These are phyloP conservation scores for Eutrigla gurnardus DNA, from an alignment of 2,797 vertebrate species.

Conservation along the genomic window DNA sequence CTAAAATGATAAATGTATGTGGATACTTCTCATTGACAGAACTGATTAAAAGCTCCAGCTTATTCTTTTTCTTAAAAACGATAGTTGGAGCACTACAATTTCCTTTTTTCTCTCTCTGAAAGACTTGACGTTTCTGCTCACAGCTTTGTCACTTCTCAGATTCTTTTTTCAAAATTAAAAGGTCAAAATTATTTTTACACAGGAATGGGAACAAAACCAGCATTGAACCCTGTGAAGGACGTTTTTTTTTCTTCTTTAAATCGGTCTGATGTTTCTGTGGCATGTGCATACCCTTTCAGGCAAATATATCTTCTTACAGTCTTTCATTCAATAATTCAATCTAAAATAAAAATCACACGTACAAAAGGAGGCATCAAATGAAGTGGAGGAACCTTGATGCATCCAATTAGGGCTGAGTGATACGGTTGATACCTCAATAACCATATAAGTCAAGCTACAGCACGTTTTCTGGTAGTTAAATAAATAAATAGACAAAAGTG, in stretches of 20 bases:
- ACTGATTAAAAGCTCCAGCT: not conserved
- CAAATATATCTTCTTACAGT: not conserved
- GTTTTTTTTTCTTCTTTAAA: not conserved
- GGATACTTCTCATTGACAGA: not conserved
- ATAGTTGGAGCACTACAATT: not conserved
- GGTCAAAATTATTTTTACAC: slow-evolving; percentile 11
- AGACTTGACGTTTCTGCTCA: slow-evolving; percentile 2
- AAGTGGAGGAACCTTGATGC: not conserved
- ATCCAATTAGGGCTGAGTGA: not conserved
- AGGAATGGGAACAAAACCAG: not conserved
- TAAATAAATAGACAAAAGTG: too few species aligned
- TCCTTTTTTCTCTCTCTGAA: slow-evolving; percentile 6
- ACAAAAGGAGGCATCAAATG: not conserved
- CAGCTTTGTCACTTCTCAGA: slow-evolving; percentile 1
- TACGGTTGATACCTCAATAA: too few species aligned
- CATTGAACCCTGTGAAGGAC: slow-evolving; percentile 12
- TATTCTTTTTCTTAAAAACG: not conserved
- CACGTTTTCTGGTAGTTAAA: too few species aligned
- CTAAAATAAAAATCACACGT: slow-evolving; percentile 33
- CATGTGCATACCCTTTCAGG: not conserved
- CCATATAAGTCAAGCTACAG: too few species aligned
- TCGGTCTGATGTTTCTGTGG: not conserved
- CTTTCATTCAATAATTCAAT: slow-evolving; percentile 25
- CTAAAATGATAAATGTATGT: not conserved
- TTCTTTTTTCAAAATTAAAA: not conserved